phyloP scores from a whole-genome alignment of 2,113 vertebrate genomes.

The Cyanoramphus novaezelandiae region DNA sequence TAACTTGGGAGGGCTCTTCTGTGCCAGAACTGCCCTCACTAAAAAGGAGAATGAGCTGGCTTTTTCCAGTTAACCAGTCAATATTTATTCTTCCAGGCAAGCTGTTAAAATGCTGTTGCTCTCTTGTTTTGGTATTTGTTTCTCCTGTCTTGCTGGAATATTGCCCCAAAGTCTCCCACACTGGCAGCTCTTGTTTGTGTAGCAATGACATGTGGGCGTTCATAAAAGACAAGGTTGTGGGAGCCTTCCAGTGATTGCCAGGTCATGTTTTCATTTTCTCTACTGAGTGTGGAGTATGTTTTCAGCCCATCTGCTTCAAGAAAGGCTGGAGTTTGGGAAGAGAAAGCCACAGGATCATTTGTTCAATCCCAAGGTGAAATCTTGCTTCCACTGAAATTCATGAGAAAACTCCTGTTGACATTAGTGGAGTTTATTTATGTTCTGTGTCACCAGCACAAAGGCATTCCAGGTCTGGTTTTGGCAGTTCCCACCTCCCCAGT shows the following conservation, averaged over 20 bases:
- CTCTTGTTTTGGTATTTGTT: conserved; percentile 20
- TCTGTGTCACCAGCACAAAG: neutral
- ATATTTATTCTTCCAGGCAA: conserved; percentile 42
- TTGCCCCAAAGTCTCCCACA: conserved; percentile 28
- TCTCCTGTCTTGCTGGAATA: conserved; percentile 44
- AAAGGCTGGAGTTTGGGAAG: neutral
- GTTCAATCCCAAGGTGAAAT: neutral
- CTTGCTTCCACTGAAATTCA: neutral
- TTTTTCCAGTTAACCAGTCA: conserved; percentile 20
- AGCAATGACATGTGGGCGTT: neutral
- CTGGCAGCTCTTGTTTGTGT: conserved; percentile 30
- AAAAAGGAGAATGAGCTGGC: neutral
- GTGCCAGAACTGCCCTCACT: neutral
- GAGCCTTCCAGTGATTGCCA: neutral
- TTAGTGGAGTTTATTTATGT: neutral
- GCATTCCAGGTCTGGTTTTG: neutral
- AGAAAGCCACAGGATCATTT: neutral
- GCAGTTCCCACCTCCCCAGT: neutral
- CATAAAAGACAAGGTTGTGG: neutral
- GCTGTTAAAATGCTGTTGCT: conserved; percentile 19
- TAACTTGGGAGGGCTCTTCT: neutral
- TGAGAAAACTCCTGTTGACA: neutral
- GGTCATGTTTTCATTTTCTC: neutral
- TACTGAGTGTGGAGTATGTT: neutral
- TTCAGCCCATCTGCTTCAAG: neutral